These are phyloP conservation scores for Hypothenemus hampei DNA, from an alignment of 1,140 invertebrate genomes.

Conservation along the genomic window DNA sequence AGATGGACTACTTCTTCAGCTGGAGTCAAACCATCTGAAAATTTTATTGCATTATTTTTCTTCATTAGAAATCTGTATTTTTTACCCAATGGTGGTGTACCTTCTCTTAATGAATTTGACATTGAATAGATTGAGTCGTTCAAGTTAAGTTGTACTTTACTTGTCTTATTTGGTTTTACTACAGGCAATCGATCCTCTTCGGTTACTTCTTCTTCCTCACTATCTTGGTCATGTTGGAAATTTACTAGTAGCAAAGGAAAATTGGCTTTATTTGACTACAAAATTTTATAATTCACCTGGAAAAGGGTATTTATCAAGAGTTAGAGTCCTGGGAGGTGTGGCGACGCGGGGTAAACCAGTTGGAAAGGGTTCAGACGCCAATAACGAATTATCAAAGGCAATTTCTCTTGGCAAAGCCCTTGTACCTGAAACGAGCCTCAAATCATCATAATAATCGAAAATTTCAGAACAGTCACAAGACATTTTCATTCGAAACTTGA, in stretches of 20 bases:
- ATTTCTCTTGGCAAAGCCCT: slow-evolving; percentile 78
- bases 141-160: slow-evolving; percentile 21
- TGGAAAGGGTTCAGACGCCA: slow-evolving; percentile 57
- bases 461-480: not conserved
- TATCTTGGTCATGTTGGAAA: too few relatives aligned
- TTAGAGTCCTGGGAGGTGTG: slow-evolving; percentile 76
- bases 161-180: slow-evolving; percentile 33
- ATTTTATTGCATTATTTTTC: slow-evolving; percentile 46
- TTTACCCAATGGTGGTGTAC: slow-evolving; percentile 35
- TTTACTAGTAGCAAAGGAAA: too few relatives aligned
- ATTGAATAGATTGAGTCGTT: slow-evolving; percentile 25
- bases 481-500: not conserved
- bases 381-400: slow-evolving; percentile 71
- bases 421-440: slow-evolving; percentile 58
- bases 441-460: too few relatives aligned
- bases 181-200: slow-evolving; percentile 33
- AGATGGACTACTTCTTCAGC: slow-evolving; percentile 77
- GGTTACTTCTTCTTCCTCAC: too few relatives aligned
- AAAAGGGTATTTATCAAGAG: slow-evolving; percentile 74
- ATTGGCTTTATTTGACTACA: too few relatives aligned
- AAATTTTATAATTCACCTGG: slow-evolving; percentile 48
- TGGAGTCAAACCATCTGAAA: slow-evolving; percentile 63
- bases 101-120: slow-evolving; percentile 27
- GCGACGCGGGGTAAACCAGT: slow-evolving; percentile 64
- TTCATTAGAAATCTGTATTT: slow-evolving; percentile 20